A percentile compares a stretch with the other conserved stretches of the same genome.
These are phyloP conservation scores for Ericerus pela DNA, from an alignment of 1,140 invertebrate genomes.

Conservation along the genomic window DNA sequence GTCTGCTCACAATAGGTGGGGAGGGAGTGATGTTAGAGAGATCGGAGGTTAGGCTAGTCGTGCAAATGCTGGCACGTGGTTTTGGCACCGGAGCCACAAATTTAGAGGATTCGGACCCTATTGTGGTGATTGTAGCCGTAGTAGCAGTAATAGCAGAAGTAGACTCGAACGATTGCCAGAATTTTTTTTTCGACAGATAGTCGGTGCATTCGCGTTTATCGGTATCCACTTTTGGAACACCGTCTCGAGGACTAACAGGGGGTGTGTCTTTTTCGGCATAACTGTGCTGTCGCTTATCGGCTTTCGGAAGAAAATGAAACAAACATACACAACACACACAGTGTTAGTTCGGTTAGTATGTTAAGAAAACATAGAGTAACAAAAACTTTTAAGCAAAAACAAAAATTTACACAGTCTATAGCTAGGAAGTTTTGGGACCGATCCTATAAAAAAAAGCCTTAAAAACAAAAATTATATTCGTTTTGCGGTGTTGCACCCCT, in stretches of 20 bases:
- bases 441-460: too few relatives aligned
- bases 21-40: too few relatives aligned
- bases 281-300: slow-evolving; percentile 3
- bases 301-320: slow-evolving; percentile 3
- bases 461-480: too few relatives aligned
- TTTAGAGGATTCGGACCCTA: too few relatives aligned
- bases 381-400: too few relatives aligned
- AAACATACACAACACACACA: slow-evolving; percentile 2
- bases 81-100: background rate
- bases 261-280: background rate
- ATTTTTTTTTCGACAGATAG: slow-evolving; percentile 3
- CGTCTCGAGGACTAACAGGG: background rate
- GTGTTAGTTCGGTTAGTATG: slow-evolving; percentile 4
- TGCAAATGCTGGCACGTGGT: background rate
- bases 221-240: background rate
- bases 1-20: background rate
- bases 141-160: background rate
- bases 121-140: too few relatives aligned
- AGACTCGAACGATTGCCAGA: slow-evolving; percentile 2
- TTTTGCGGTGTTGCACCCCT: too few relatives aligned
- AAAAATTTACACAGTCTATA: too few relatives aligned
- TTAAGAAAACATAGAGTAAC: background rate
- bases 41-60: background rate
- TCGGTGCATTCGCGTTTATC: background rate
- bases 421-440: too few relatives aligned